These are phyloP conservation scores for Drosophila multiciliata DNA, from an alignment of 2,888 invertebrate genomes.

Conservation along the genomic window DNA sequence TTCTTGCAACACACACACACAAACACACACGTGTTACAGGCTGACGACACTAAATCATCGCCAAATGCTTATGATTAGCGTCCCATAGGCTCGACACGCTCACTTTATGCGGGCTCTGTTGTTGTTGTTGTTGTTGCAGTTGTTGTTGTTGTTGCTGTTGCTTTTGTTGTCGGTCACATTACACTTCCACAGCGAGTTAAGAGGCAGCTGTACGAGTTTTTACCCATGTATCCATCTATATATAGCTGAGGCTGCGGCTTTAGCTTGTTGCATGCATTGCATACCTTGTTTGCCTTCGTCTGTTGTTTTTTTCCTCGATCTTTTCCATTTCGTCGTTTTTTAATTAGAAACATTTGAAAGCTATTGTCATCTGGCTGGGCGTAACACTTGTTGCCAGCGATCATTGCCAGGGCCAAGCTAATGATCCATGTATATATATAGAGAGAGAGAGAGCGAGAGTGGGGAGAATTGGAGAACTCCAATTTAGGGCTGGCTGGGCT, in stretches of 20 bases:
- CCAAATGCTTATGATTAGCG: conserved; percentile 80
- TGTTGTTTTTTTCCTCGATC: conserved; percentile 10
- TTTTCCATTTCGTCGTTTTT: conserved; percentile 50
- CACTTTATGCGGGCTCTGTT: conserved; percentile 65
- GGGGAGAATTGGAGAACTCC: conserved; percentile 17
- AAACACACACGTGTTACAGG: conserved; percentile 62
- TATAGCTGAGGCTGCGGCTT: conserved; percentile 44
- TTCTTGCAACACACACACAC: conserved; percentile 15
- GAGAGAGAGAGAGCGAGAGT: conserved; percentile 1
- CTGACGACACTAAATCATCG: conserved; percentile 77
- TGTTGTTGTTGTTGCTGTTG: conserved; percentile 6
- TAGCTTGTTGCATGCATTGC: conserved; percentile 1
- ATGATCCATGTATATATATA: conserved; percentile 45
- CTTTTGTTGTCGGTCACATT: conserved; percentile 61
- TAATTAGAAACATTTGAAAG: conserved; percentile 80
- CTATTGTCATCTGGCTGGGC: conserved; percentile 65
- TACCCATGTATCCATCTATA: conserved; percentile 43
- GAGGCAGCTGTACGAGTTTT: conserved; percentile 51
- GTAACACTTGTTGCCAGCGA: conserved; percentile 75
- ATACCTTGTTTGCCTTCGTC: conserved; percentile 11
- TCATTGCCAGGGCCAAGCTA: conserved; percentile 67
- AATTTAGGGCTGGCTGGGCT: conserved; percentile 26
- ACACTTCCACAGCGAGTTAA: conserved; percentile 70
- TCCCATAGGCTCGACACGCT: conserved; percentile 58
- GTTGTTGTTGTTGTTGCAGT: conserved; percentile 15